Conservation (phyloP, 1,140 invertebrate species). For the Drosophila navojoa region DNA sequence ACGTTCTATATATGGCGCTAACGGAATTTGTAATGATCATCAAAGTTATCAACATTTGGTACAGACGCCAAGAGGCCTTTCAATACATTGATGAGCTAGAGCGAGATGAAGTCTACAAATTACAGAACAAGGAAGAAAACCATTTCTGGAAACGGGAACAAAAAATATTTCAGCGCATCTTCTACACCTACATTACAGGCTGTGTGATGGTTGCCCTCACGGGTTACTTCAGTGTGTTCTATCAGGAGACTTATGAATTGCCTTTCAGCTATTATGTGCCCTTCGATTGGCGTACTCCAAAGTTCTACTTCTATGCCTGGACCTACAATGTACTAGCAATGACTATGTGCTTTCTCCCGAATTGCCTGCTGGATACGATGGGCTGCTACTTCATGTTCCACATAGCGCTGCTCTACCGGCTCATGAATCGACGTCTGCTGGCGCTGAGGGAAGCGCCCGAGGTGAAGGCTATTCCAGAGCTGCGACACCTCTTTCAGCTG, state of each 20-base stretch:
- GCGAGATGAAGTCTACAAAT: conserved; percentile 9
- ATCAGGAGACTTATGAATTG: conserved; percentile 53
- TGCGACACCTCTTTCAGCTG: conserved; percentile 49
- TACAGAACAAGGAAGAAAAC: conserved; percentile 35
- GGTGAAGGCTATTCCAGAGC: conserved; percentile 27
- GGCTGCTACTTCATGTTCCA: conserved; percentile 75
- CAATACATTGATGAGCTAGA: conserved; percentile 46
- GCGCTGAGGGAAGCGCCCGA: conserved; percentile 38
- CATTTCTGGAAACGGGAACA: conserved; percentile 46
- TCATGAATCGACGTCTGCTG: conserved; percentile 56
- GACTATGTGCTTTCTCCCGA: conserved; percentile 62
- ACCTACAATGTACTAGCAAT: conserved; percentile 64
- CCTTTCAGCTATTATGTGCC: conserved; percentile 73
- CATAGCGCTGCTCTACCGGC: conserved; percentile 55
- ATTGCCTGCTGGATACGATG: conserved; percentile 60
- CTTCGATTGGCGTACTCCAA: conserved; percentile 64
- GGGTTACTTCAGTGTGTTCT: conserved; percentile 53
- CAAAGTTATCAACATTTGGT: conserved; percentile 70
- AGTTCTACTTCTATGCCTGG: conserved; percentile 64
- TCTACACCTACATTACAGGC: conserved; percentile 42
- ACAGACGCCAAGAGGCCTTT: conserved; percentile 26
- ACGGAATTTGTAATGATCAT: conserved; percentile 57
- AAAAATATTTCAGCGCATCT: conserved; percentile 48
- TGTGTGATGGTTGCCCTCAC: conserved; percentile 34
- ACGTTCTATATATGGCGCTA: conserved; percentile 71